Evolutionary conservation across 2,113 vertebrate species (phyloP), one percentile per base, ranked within the genome.

Genomic region (Rhipidura dahli): DNA sequence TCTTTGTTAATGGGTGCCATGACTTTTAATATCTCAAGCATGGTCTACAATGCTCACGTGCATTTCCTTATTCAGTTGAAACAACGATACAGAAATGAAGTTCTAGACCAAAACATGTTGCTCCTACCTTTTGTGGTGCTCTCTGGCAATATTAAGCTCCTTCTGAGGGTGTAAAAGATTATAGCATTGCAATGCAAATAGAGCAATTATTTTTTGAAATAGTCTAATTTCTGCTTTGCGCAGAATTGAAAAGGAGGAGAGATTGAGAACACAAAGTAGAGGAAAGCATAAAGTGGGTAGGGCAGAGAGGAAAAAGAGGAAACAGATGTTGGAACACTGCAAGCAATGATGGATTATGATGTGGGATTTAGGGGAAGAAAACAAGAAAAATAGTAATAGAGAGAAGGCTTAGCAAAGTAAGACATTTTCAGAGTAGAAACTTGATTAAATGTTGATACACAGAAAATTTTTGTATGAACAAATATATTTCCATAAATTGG

Each of bases 301-400:
- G 30, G 44, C 63, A 77, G 89, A 76, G 65, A 68, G 53, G 54
- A 79, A 93, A 83, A 91, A 61, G 71, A 66, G 73, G 82, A 96
- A 96, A 96, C 82, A 76, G 94, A 93, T 94, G 83, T 88, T 97
- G 78, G 50, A 91, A 66, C 44, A 42, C n/a, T 90, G 63, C 39
- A 33, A 60, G 70, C 65, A 77, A 2, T 71, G 40, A 56, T 75
- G 76, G 83, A 57, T 91, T 83, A 56, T 63, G n/a, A 45, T 88
- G 75, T 70, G 76, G 56, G 31, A 77, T 86, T 91, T 95, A 64
- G 85, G 50, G 39, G 69, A 91, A 85, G 59, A 79, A 93, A 90
- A 69, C 16, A 63, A 88, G 51, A 51, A 88, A 68, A 87, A 75
- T 6, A 44, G 9, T 64, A 54, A 82, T 72, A 83, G 49, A 73